A percentile compares a stretch with the other conserved stretches of the same genome.
These are phyloP conservation scores for Orchestia grillus DNA, from an alignment of 1,140 invertebrate species.

Conservation along the genomic window DNA sequence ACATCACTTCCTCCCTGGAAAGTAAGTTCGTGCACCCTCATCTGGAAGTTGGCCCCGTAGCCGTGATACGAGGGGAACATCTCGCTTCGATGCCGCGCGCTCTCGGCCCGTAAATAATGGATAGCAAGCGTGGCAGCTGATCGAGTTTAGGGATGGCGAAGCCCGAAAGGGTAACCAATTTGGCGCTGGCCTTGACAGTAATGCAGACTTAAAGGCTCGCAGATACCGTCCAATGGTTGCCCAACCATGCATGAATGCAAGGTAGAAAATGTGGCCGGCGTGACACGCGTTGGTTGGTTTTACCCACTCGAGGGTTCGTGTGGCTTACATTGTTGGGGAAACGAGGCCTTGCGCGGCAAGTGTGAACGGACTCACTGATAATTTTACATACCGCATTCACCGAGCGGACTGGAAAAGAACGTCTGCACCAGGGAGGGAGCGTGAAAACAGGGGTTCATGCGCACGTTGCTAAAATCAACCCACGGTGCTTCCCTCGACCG, in stretches of 20 bases:
- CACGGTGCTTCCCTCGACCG: neutral
- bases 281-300: neutral
- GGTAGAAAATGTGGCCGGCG: neutral
- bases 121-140: constrained; percentile 3
- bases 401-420: neutral
- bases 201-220: constrained; percentile 17
- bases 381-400: neutral
- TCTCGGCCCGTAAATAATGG: neutral
- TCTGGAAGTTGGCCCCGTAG: neutral
- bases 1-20: too few species aligned
- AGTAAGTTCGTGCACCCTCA: neutral
- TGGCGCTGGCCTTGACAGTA: neutral
- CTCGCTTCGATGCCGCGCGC: neutral
- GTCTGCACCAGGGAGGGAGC: neutral
- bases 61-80: neutral
- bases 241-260: neutral
- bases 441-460: neutral
- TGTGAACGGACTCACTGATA: neutral
- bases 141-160: constrained; percentile 35
- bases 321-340: neutral
- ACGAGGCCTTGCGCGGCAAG: neutral
- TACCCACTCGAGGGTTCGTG: neutral
- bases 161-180: constrained; percentile 25
- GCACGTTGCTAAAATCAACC: neutral
- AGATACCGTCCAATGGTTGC: neutral